Conservation (phyloP, 2,797 vertebrate species). For the Odontamblyopus lacepedii region DNA sequence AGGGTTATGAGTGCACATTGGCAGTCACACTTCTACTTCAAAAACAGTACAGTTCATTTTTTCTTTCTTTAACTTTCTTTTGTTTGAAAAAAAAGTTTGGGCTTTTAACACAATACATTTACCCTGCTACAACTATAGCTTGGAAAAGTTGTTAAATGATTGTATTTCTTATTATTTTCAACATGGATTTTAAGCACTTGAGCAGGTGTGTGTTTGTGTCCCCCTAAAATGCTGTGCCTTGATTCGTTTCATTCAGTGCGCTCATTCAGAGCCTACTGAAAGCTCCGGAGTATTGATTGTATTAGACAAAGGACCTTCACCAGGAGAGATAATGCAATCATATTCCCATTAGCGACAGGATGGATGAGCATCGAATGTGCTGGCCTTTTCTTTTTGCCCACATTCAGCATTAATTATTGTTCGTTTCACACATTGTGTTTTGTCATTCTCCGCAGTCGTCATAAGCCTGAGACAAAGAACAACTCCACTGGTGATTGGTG, state of each 20-base stretch:
- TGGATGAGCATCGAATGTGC: slow-evolving; percentile 50
- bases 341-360: slow-evolving; percentile 74
- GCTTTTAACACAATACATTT: background rate
- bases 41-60: no score
- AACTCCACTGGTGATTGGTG: slow-evolving; percentile 28
- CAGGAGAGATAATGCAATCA: slow-evolving; percentile 74
- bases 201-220: slow-evolving; percentile 51
- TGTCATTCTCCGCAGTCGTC: slow-evolving; percentile 32
- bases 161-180: background rate
- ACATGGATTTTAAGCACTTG: slow-evolving; percentile 10
- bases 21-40: no score
- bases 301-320: slow-evolving; percentile 77
- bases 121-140: background rate
- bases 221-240: slow-evolving; percentile 63
- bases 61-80: background rate
- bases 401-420: slow-evolving; percentile 75
- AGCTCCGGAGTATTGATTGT: slow-evolving; percentile 71
- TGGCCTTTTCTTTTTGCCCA: slow-evolving; percentile 63
- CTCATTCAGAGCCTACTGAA: slow-evolving; percentile 68
- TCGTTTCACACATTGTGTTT: slow-evolving; percentile 68
- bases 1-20: no score
- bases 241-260: slow-evolving; percentile 68
- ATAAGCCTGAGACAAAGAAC: slow-evolving; percentile 30
- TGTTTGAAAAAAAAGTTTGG: background rate
- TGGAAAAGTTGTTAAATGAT: background rate